These are phyloP conservation scores for Achatina immaculata DNA, from an alignment of 1,140 invertebrate species.

Conservation along the genomic window DNA sequence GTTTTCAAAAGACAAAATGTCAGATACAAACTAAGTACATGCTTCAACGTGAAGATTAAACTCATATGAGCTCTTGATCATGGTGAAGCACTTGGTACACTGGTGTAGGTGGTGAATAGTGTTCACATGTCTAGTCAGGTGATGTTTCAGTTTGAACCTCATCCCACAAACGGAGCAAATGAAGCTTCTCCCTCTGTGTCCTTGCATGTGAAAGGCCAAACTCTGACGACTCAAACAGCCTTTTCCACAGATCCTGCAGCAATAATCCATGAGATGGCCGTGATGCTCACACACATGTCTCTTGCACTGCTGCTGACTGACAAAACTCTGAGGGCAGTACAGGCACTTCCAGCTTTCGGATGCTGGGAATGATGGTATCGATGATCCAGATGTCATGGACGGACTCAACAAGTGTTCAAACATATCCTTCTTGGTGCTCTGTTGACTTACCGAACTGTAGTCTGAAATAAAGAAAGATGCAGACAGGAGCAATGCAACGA, in stretches of 20 bases:
- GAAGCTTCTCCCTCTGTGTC: constrained; percentile 15
- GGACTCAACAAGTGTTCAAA: neutral
- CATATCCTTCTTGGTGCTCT: neutral
- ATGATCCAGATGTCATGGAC: neutral
- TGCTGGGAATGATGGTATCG: neutral
- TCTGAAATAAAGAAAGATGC: constrained; percentile 11
- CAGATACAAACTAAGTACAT: neutral
- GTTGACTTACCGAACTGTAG: neutral
- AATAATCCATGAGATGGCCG: neutral
- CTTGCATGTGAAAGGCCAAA: constrained; percentile 21
- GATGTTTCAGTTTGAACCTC: constrained; percentile 16
- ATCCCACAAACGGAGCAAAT: neutral
- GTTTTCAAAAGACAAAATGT: too few relatives aligned
- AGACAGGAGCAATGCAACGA: constrained; percentile 10
- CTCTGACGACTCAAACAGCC: constrained; percentile 22
- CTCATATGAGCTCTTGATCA: neutral
- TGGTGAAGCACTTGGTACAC: constrained; percentile 13
- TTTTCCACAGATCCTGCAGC: constrained; percentile 21
- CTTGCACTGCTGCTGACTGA: neutral
- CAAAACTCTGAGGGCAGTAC: neutral
- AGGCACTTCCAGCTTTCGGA: neutral
- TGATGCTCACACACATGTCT: constrained; percentile 20
- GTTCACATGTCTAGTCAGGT: constrained; percentile 6
- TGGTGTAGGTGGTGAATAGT: neutral
- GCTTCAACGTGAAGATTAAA: neutral